Base-by-base conservation (phyloP, 2,888 invertebrate species). In the Diachrysia chrysitis region DNA sequence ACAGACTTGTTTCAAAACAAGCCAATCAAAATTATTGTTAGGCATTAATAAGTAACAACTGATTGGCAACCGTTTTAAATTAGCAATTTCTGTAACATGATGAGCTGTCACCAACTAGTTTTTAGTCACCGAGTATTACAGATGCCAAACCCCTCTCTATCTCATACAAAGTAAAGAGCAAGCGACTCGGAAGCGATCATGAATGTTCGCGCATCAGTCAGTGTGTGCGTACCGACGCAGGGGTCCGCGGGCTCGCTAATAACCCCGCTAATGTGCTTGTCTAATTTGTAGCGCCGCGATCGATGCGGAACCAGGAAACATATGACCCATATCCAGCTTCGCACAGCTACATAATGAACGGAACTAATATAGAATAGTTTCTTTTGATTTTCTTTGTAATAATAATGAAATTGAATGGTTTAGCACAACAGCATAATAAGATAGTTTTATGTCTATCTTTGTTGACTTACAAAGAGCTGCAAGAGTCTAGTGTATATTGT, bases 261-360 rank as follows among this genome's bases (percentile, higher is more conserved):
- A 85, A 84, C 86, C 76, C 78, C 74, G 85, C 85, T 87, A 90
- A 90, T 89, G 87, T 84, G 88, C 85, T 84, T 85, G 89, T 86
- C 89, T 89, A 88, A 92, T 88, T 89, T 84, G 88, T 82, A 77
- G 71, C 74, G 57, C 68, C 60, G 56, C 74, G 87, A 86, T 90
- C 90, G 84, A 90, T 89, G 83, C 89, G 78, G 85, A 81, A 84
- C 86, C 85, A 63, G 64, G 16, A n/a, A 46, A 73, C 62, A 53
- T 69, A 73, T 83, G 85, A 86, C 87, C 86, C 82, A 85, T 63
- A 83, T 85, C 73, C 71, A 64, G 46, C 66, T 69, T 65, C 16
- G 53, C 64, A 14, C 21, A 59, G 48, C 5, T 55, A 55, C 61
- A 37, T 42, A 51, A 46, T 46, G 7, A 3, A n/a, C 16, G 4